Evolutionary conservation across 2,888 invertebrate species (phyloP).

Genomic region (Hoplodrina ambigua): DNA sequence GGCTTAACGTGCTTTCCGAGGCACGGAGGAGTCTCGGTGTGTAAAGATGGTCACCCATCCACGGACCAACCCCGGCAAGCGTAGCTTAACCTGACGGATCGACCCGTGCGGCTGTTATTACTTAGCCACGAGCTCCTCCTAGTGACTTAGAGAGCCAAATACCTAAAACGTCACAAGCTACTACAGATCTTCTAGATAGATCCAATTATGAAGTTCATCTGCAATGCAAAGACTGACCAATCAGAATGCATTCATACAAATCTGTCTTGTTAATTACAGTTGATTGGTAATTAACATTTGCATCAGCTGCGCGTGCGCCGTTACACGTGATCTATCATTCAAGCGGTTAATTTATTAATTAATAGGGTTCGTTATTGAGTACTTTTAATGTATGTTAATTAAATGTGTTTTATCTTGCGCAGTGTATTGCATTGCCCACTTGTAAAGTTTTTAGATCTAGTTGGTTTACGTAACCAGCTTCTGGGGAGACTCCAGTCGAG

Average conservation of each 20-base stretch:
- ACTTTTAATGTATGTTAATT: conserved; percentile 26
- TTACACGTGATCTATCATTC: conserved; percentile 48
- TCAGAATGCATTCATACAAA: conserved; percentile 48
- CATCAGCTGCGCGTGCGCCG: conserved; percentile 27
- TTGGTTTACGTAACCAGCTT: too few relatives aligned
- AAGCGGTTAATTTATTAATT: conserved; percentile 42
- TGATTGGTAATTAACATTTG: conserved; percentile 49
- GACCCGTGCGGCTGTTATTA: too few relatives aligned
- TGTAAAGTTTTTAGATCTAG: neutral
- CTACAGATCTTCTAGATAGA: conserved; percentile 1
- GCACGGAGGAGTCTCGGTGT: too few relatives aligned
- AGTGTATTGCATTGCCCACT: neutral
- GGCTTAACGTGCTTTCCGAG: too few relatives aligned
- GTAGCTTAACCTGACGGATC: too few relatives aligned
- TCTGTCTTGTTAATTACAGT: conserved; percentile 43
- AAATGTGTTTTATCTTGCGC: conserved; percentile 40
- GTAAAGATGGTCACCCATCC: too few relatives aligned
- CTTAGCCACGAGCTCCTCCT: too few relatives aligned
- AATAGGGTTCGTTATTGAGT: conserved; percentile 28
- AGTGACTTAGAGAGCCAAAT: too few relatives aligned
- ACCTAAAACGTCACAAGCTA: too few relatives aligned
- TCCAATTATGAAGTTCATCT: conserved; percentile 11
- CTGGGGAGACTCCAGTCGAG: too few relatives aligned
- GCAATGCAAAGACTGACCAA: conserved; percentile 24
- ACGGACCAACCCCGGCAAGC: too few relatives aligned